Conservation (phyloP, 2,888 invertebrate genomes). For the Conops quadrifasciatus region DNA sequence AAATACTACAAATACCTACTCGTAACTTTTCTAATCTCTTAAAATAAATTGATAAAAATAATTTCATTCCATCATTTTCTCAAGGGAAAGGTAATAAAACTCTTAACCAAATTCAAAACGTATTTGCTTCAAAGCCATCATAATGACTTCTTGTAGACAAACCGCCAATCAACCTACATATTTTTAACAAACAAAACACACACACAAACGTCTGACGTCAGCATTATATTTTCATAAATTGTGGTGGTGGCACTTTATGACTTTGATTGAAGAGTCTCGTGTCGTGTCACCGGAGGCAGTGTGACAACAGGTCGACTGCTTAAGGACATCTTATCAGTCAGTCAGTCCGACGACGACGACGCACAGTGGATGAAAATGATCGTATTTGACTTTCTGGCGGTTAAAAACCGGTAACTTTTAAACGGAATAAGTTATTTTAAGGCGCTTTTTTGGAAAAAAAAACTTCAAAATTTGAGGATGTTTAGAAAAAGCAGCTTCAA, state of each 20-base stretch:
- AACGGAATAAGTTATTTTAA: no score
- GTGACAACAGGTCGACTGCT: background rate
- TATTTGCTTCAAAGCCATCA: background rate
- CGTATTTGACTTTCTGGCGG: no score
- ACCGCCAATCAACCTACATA: background rate
- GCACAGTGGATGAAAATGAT: no score
- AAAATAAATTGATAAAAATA: no score
- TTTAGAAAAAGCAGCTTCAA: no score
- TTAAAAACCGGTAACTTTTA: no score
- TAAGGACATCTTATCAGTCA: no score
- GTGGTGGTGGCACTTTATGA: constrained; percentile 8
- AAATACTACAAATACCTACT: no score
- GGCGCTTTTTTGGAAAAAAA: no score
- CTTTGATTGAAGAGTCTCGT: constrained; percentile 19
- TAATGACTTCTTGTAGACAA: background rate
- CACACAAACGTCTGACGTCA: background rate
- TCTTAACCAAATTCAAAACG: background rate
- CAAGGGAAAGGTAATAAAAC: background rate
- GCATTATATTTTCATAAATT: constrained; percentile 18
- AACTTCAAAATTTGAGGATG: no score
- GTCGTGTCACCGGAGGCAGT: background rate
- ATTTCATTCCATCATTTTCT: no score
- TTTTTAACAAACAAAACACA: background rate
- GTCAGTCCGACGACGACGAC: background rate
- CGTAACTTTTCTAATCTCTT: no score